A percentile compares a stretch with the other conserved stretches of the same genome.
These are phyloP conservation scores for Eristalinus aeneus DNA, from an alignment of 2,888 invertebrate species.

Conservation along the genomic window DNA sequence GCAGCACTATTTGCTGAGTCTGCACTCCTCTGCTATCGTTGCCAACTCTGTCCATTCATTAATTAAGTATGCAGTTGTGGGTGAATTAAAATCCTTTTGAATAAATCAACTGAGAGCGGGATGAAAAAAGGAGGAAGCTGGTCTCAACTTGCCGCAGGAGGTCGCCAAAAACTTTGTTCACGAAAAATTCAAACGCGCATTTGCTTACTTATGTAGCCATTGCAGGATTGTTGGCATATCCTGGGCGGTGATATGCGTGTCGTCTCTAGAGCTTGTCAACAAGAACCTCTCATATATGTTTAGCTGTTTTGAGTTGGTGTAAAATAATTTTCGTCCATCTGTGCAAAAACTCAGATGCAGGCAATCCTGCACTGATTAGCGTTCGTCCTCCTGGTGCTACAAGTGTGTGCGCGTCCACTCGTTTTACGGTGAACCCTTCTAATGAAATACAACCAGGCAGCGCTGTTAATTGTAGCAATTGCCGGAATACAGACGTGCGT, in stretches of 20 bases:
- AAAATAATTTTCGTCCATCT: too few relatives aligned
- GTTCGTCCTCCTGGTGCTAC: not conserved
- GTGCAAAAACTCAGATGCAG: not conserved
- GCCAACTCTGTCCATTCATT: not conserved
- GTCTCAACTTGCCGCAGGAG: not conserved
- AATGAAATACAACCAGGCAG: conserved; percentile 26
- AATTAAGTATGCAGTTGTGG: not conserved
- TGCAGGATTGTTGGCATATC: too few relatives aligned
- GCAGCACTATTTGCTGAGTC: not conserved
- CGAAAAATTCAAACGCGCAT: not conserved
- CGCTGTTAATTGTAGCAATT: conserved; percentile 37
- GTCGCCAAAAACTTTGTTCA: not conserved
- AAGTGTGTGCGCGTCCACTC: not conserved
- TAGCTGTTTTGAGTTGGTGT: too few relatives aligned
- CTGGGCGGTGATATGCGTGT: not conserved
- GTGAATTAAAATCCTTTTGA: not conserved
- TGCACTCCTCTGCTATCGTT: not conserved
- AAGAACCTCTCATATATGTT: too few relatives aligned
- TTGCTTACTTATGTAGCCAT: too few relatives aligned
- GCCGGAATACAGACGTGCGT: not conserved
- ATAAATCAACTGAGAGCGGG: not conserved
- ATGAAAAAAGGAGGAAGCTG: not conserved
- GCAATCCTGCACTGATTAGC: not conserved
- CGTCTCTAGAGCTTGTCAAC: not conserved
- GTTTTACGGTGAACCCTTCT: conserved; percentile 23